These are phyloP conservation scores for Spodoptera picta DNA, from an alignment of 2,888 invertebrate species.

Conservation along the genomic window DNA sequence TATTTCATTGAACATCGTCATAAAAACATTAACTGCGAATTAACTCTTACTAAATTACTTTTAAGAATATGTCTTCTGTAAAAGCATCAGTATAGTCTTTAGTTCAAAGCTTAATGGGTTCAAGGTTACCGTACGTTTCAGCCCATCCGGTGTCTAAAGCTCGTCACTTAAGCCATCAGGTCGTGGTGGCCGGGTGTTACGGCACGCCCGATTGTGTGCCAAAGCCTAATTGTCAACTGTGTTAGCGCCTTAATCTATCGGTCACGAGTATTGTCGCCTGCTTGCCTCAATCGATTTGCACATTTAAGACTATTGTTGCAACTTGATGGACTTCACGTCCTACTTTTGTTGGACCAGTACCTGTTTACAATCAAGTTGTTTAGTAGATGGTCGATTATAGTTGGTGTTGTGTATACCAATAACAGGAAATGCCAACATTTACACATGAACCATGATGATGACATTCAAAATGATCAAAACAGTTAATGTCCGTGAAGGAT, in stretches of 20 bases:
- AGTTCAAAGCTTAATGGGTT: not conserved
- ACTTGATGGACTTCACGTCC: constrained; percentile 33
- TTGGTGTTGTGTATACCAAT: not conserved
- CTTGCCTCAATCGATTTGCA: constrained; percentile 49
- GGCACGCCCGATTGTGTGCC: constrained; percentile 25
- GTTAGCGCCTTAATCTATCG: constrained; percentile 33
- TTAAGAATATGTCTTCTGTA: too few species aligned
- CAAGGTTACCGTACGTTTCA: constrained; percentile 5
- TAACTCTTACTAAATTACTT: too few species aligned
- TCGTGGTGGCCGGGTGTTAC: constrained; percentile 30
- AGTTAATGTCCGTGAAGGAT: constrained; percentile 64
- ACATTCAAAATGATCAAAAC: constrained; percentile 56
- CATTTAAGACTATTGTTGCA: constrained; percentile 23
- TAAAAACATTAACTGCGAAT: too few species aligned
- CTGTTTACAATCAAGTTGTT: not conserved
- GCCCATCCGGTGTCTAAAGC: constrained; percentile 8
- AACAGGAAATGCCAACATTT: constrained; percentile 29
- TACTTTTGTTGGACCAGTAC: constrained; percentile 22
- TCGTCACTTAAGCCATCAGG: constrained; percentile 24
- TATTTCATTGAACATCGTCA: too few species aligned
- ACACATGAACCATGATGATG: constrained; percentile 26
- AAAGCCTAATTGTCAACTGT: constrained; percentile 38
- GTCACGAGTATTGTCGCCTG: constrained; percentile 48
- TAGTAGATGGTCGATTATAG: not conserved
- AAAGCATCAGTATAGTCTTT: too few species aligned